phyloP scores from a whole-genome alignment of 2,113 vertebrate genomes.

The Gnathonemus echidnorhynchus region DNA sequence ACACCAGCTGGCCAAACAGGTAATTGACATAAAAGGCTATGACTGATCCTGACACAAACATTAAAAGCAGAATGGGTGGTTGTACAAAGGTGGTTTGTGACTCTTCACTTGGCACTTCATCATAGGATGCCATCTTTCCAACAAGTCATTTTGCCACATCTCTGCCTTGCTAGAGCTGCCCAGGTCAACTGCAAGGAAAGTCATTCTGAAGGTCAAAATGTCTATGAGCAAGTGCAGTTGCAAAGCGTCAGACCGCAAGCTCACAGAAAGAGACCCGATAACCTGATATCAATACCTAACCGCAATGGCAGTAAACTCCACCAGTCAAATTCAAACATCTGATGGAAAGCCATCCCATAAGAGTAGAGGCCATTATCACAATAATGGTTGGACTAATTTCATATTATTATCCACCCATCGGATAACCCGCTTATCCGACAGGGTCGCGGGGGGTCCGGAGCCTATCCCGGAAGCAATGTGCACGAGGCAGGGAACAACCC shows the following conservation, averaged over 20 bases:
- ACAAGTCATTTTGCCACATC: neutral
- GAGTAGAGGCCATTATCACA: neutral
- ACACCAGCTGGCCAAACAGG: neutral
- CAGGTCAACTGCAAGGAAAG: neutral
- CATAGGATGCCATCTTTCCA: neutral
- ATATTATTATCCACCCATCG: too few species aligned
- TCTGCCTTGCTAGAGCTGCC: neutral
- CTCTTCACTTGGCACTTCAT: neutral
- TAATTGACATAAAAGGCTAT: neutral
- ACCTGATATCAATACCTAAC: neutral
- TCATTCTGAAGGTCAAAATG: neutral
- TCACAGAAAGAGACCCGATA: neutral
- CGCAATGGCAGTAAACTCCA: neutral
- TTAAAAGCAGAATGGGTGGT: neutral
- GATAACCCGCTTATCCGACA: too few species aligned
- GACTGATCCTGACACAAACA: neutral
- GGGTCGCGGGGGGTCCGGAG: too few species aligned
- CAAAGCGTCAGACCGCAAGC: neutral
- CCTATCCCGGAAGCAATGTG: too few species aligned
- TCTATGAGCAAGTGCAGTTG: neutral
- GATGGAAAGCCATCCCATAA: neutral
- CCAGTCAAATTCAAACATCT: neutral
- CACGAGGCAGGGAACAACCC: too few species aligned
- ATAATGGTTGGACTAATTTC: neutral
- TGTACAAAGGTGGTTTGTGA: neutral